Base-by-base conservation (phyloP, 2,797 vertebrate genomes). In the Euthynnus affinis region DNA sequence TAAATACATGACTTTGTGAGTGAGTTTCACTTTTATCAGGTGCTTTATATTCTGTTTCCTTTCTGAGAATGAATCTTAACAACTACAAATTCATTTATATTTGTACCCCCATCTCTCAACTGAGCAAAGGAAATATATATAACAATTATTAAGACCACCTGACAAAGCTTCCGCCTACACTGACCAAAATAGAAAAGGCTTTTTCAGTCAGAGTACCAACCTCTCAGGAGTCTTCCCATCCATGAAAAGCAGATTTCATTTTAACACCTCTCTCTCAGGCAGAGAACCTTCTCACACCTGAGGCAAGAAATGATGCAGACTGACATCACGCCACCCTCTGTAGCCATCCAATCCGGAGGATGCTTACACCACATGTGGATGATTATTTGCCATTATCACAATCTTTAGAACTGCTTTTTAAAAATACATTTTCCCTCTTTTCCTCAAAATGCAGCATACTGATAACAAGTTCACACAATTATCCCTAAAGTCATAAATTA, bases 121-220 rank as follows among this genome's bases (percentile, higher is more conserved):
- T 13, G 14, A 23, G 22, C 13, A 52, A 32, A 46, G n/a, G 4
- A 68, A 46, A 73, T 13, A 23, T 58, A 27, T 13, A 23, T 58
- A 27, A 29, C 1, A 46, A 49, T 56, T 42, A 59, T 7, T 32
- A 14, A 51, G 4, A 27, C 4, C 0, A 17, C 37, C 22, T n/a
- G 15, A 20, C 6, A 60, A 29, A 57, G 51, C 46, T 57, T 74
- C 37, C 46, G 22, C 62, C 49, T 32, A 27, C 61, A 29, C 56
- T 6, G 27, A 53, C 17, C 58, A 51, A 63, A 66, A 20, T 9
- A 64, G 14, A 68, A 70, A 46, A 51, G 6, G 6, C 2, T 18
- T 7, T 55, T 52, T 22, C 8, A 49, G 68, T 74, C 44, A 62
- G 14, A 32, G 5, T 13, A 18, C 32, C 9, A 15, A 13, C 8